A percentile compares a stretch with the other conserved stretches of the same genome.
Evolutionary conservation across 2,888 invertebrate species (phyloP).

Genomic region (Zele albiditarsus): DNA sequence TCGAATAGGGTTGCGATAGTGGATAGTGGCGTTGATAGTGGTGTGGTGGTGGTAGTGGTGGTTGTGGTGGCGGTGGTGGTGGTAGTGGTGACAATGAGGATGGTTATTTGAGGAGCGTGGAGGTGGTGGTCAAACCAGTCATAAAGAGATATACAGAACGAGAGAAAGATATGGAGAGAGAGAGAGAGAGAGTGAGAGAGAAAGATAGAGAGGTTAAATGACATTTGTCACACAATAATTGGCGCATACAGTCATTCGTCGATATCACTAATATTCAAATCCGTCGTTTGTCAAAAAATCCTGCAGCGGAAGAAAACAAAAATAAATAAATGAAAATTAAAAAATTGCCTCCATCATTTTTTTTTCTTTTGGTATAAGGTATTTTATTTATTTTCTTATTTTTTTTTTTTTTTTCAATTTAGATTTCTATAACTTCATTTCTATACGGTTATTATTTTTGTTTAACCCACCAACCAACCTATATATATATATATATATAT

Average conservation of each 20-base stretch:
- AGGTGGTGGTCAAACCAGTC: constrained; percentile 35
- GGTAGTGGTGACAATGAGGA: constrained; percentile 51
- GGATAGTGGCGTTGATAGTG: constrained; percentile 47
- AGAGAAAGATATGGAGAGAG: background rate
- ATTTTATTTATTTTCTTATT: background rate
- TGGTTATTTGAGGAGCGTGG: constrained; percentile 39
- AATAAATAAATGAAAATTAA: background rate
- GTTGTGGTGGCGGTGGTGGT: constrained; percentile 48
- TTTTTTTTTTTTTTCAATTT: background rate
- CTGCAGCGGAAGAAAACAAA: background rate
- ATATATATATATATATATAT: constrained; percentile 21
- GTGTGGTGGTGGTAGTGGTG: constrained; percentile 52
- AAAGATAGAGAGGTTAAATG: background rate
- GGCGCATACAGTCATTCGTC: background rate
- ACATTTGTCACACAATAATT: constrained; percentile 2
- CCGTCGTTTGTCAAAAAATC: background rate
- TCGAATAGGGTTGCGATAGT: constrained; percentile 33
- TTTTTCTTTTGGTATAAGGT: background rate
- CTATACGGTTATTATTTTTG: constrained; percentile 17
- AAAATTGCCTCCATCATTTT: constrained; percentile 2
- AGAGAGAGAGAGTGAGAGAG: background rate
- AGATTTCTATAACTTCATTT: too few relatives aligned
- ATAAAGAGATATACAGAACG: constrained; percentile 14
- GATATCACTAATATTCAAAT: background rate
- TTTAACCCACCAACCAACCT: constrained; percentile 55